Percentiles rank a stretch among this genome's conserved stretches.
These are phyloP conservation scores for Heliconius ethilla DNA, from an alignment of 2,888 invertebrate species.

Conservation along the genomic window DNA sequence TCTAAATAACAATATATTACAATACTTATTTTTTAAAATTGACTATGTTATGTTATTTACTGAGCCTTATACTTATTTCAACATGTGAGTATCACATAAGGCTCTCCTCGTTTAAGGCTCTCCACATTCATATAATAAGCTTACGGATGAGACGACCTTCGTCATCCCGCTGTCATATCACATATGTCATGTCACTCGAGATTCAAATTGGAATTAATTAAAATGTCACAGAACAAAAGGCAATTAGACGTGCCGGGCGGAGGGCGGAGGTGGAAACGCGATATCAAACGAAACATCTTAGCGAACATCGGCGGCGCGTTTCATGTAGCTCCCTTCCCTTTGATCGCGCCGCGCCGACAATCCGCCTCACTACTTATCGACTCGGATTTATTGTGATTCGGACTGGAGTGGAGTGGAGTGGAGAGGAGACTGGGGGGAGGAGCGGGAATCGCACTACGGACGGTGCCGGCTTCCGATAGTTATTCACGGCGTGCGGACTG, in stretches of 20 bases:
- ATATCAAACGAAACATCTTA: slow-evolving; percentile 65
- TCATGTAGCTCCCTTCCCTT: slow-evolving; percentile 75
- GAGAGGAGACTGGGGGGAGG: slow-evolving; percentile 47
- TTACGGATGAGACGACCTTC: slow-evolving; percentile 28
- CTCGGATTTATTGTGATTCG: slow-evolving; percentile 81
- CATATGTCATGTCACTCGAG: slow-evolving; percentile 35
- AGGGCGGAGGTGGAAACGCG: slow-evolving; percentile 69
- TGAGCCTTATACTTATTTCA: not conserved
- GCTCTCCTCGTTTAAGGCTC: not conserved
- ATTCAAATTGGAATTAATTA: slow-evolving; percentile 65
- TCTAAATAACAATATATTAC: not conserved
- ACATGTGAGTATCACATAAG: not conserved
- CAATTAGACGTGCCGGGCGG: slow-evolving; percentile 64
- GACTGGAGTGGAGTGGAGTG: slow-evolving; percentile 52
- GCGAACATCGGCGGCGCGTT: slow-evolving; percentile 70
- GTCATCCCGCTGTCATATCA: slow-evolving; percentile 38
- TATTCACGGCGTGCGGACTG: slow-evolving; percentile 60
- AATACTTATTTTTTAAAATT: too few relatives aligned
- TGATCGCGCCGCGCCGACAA: slow-evolving; percentile 79
- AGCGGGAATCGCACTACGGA: slow-evolving; percentile 62
- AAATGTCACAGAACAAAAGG: slow-evolving; percentile 70
- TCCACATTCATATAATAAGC: slow-evolving; percentile 20
- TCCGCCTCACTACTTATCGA: slow-evolving; percentile 80
- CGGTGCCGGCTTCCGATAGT: slow-evolving; percentile 52
- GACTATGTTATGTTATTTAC: not conserved